Base-by-base conservation (phyloP, 2,888 invertebrate genomes). In the Melipona beecheii region DNA sequence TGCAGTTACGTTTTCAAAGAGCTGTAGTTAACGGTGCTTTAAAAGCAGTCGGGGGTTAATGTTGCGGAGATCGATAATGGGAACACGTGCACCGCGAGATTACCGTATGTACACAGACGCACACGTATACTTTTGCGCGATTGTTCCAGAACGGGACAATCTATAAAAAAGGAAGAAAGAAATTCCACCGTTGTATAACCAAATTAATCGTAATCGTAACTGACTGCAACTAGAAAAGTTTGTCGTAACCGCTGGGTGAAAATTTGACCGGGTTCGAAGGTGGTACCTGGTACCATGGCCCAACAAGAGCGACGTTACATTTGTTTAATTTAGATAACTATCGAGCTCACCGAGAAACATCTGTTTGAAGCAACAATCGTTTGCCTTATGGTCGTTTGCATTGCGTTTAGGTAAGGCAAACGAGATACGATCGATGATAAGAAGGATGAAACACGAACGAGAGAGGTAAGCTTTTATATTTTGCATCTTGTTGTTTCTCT, bases 41-140 rank as follows among this genome's bases (percentile, higher is more conserved):
- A 78, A 87, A 86, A 86, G 83, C 78, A 82, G 65, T 49, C 65
- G 74, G 66, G 36, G 81, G 86, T 86, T 88, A 87, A 87, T 72
- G 84, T 75, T 64, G 82, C 66, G 49, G 58, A 75, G 84, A 86
- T 84, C 88, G 84, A 88, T 87, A 88, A 80, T 36, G 75, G 74
- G 79, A 78, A 78, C 74, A 80, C 76, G 84, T 78, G 78, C 86
- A 79, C 43, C 77, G 43, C 70, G 74, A 64, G 70, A 74, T 69
- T 78, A 84, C 69, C 6, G 31, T 58, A 50, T 70, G 21, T 49
- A 75, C 60, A 71, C 54, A 36, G 36, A 36, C 36, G 11, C 43
- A 43, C 43, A 9, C 36, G 56, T 5, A 1, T n/a, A n/a, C 5
- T 2, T 56, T 36, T 9, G 9, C 36, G 36, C 36, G 36, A 9